These are phyloP conservation scores for Agrochola lota DNA, from an alignment of 2,888 invertebrate genomes.

Conservation along the genomic window DNA sequence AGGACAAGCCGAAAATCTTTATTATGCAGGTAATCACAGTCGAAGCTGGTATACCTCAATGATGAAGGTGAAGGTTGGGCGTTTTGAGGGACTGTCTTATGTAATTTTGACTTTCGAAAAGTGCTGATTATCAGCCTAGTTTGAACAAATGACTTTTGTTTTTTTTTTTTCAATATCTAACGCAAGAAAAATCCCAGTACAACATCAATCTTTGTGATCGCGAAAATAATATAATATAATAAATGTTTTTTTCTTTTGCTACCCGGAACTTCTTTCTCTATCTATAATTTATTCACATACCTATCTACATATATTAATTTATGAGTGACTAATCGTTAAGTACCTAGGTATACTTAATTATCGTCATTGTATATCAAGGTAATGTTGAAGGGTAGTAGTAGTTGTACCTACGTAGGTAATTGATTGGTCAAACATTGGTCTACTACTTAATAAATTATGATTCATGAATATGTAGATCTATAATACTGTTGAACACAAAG, in stretches of 20 bases:
- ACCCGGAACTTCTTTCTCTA: neutral
- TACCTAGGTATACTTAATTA: neutral
- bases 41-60: neutral
- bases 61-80: too few species aligned
- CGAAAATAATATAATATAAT: neutral
- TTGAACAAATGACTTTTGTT: too few species aligned
- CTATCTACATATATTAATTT: neutral
- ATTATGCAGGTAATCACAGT: conserved; percentile 51
- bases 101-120: too few species aligned
- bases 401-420: neutral
- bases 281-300: neutral
- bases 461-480: neutral
- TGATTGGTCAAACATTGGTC: neutral
- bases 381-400: conserved; percentile 10
- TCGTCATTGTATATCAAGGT: conserved; percentile 13
- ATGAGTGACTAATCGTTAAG: conserved; percentile 1
- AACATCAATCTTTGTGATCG: neutral
- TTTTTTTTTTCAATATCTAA: too few species aligned
- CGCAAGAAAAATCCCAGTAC: neutral
- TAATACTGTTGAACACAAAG: neutral
- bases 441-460: neutral
- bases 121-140: too few species aligned
- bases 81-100: too few species aligned
- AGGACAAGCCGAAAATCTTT: conserved; percentile 56
- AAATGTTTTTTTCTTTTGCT: neutral